These are phyloP conservation scores for Meteorus sp. DNA, from an alignment of 1,140 invertebrate genomes.

Conservation along the genomic window DNA sequence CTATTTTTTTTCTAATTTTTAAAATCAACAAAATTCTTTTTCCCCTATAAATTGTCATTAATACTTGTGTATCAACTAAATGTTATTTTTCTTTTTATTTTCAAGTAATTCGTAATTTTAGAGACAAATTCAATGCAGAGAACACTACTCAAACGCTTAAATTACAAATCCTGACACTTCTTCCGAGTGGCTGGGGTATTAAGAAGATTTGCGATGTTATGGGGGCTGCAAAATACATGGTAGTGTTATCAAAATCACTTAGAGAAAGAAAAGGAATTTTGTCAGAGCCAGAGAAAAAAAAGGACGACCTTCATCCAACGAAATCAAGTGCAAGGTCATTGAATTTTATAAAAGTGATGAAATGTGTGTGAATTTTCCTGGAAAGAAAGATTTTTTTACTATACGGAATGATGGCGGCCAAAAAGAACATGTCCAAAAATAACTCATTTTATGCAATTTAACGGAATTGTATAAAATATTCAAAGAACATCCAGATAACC, in stretches of 20 bases:
- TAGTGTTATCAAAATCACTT: slow-evolving; percentile 3
- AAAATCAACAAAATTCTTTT: no score
- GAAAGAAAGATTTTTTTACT: background rate
- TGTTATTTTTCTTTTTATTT: no score
- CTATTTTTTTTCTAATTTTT: no score
- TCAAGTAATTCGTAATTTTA: background rate
- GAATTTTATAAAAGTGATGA: background rate
- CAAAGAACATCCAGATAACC: background rate
- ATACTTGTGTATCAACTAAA: no score
- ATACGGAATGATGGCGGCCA: background rate
- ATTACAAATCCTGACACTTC: slow-evolving; percentile 18
- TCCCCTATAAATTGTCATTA: no score
- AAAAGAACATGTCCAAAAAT: background rate
- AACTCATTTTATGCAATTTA: background rate
- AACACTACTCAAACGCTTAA: background rate
- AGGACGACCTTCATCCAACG: background rate
- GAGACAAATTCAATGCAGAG: slow-evolving; percentile 14
- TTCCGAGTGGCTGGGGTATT: slow-evolving; percentile 11
- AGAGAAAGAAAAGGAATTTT: slow-evolving; percentile 1
- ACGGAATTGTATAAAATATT: background rate
- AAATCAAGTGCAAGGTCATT: background rate
- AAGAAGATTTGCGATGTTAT: slow-evolving; percentile 13
- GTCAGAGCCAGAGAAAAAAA: background rate
- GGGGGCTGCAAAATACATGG: slow-evolving; percentile 8
- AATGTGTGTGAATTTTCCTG: background rate